Conservation (phyloP, 2,797 vertebrate genomes). For the Coreius guichenoti region DNA sequence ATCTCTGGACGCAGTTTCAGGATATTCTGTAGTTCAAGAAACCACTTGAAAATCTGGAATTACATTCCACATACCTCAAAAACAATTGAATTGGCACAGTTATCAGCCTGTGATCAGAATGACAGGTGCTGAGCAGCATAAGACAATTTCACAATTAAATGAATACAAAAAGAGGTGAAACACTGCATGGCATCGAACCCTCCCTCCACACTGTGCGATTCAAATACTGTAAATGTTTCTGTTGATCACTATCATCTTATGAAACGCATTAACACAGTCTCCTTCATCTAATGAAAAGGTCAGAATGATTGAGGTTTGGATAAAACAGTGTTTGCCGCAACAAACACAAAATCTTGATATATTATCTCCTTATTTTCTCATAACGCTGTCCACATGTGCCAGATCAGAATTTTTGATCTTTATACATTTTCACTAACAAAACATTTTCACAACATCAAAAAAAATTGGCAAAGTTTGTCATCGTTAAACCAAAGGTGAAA, state of each 20-base stretch:
- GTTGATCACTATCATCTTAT: background rate
- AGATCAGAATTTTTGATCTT: slow-evolving; percentile 19
- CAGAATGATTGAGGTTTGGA: slow-evolving; percentile 10
- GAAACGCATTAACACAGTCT: slow-evolving; percentile 2
- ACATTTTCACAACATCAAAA: slow-evolving; percentile 25
- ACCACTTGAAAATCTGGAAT: slow-evolving; percentile 17
- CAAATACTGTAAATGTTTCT: slow-evolving; percentile 11
- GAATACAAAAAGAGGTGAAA: slow-evolving; percentile 48
- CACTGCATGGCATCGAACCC: slow-evolving; percentile 19
- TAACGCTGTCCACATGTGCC: background rate
- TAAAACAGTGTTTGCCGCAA: background rate
- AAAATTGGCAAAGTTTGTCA: slow-evolving; percentile 23
- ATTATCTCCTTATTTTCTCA: slow-evolving; percentile 3
- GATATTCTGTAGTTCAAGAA: slow-evolving; percentile 5
- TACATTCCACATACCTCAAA: slow-evolving; percentile 50
- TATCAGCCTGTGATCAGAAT: slow-evolving; percentile 47
- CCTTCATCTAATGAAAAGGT: slow-evolving; percentile 9
- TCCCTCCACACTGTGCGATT: background rate
- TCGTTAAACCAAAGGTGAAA: slow-evolving; percentile 7
- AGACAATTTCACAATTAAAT: slow-evolving; percentile 34
- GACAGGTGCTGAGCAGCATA: slow-evolving; percentile 54
- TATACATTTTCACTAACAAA: slow-evolving; percentile 24
- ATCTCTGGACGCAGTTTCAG: background rate
- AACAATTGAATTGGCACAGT: slow-evolving; percentile 52
- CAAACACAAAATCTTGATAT: slow-evolving; percentile 18